These are phyloP conservation scores for Willisornis vidua DNA, from an alignment of 2,113 vertebrate species.

Conservation along the genomic window DNA sequence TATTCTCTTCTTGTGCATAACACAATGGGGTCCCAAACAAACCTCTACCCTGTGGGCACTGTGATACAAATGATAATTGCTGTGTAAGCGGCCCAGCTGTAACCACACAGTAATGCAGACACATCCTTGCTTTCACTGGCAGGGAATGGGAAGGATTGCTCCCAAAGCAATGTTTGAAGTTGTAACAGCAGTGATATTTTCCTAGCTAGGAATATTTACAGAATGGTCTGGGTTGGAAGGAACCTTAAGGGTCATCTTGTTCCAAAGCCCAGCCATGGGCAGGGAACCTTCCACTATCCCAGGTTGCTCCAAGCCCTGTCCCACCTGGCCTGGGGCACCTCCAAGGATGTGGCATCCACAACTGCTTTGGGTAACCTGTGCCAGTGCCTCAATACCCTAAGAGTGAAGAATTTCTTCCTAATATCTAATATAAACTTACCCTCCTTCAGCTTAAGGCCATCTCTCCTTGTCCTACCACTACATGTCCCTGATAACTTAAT, in stretches of 20 bases:
- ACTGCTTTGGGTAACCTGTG: neutral
- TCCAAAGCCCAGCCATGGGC: neutral
- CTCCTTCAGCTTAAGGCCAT: neutral
- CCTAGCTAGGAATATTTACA: neutral
- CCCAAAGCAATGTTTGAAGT: neutral
- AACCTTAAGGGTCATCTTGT: neutral
- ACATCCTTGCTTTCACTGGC: neutral
- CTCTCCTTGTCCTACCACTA: neutral
- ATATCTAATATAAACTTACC: neutral
- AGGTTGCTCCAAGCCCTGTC: neutral
- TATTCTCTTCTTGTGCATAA: neutral
- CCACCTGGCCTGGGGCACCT: rapidly evolving
- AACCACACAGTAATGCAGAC: neutral
- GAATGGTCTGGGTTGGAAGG: neutral
- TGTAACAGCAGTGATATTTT: rapidly evolving
- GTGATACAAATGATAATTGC: neutral
- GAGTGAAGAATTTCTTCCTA: neutral
- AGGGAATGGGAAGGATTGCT: neutral
- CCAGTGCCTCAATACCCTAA: neutral
- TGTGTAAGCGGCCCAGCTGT: neutral
- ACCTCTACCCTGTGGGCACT: neutral
- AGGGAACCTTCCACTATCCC: neutral
- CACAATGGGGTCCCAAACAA: neutral
- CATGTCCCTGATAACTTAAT: rapidly evolving
- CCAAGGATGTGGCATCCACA: neutral